Evolutionary conservation across 2,113 vertebrate species (phyloP).

Genomic region (Paratilapia polleni): DNA sequence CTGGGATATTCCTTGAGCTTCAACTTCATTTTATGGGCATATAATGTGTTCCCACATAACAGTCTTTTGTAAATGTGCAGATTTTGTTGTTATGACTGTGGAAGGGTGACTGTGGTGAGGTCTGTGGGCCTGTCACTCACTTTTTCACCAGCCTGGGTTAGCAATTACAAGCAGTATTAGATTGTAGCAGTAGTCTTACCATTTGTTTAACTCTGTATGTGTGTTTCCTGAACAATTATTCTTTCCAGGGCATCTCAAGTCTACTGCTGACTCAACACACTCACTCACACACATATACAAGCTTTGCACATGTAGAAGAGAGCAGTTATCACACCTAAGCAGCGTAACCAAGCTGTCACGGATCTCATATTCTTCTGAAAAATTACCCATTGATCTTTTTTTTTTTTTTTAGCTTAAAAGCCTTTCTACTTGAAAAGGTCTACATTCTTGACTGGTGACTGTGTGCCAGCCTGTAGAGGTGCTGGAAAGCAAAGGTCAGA

Average conservation of each 20-base stretch:
- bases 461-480: not conserved
- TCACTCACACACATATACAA: not conserved
- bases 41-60: not conserved
- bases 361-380: not conserved
- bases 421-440: not conserved
- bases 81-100: not conserved
- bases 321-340: not conserved
- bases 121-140: not conserved
- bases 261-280: slow-evolving; percentile 6
- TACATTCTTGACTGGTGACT: not conserved
- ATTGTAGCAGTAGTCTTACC: not conserved
- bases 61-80: not conserved
- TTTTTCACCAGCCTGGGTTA: not conserved
- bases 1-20: too few relatives aligned
- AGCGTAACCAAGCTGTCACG: not conserved
- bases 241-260: not conserved
- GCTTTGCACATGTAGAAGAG: not conserved
- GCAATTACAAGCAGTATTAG: not conserved
- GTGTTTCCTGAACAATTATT: slow-evolving; percentile 10
- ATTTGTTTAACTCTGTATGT: not conserved
- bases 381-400: not conserved
- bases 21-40: too few relatives aligned
- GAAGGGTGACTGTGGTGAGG: not conserved
- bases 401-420: not conserved
- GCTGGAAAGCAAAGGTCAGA: slow-evolving; percentile 1